phyloP scores from a whole-genome alignment of 2,888 invertebrate genomes.

The Euzophera pinguis region DNA sequence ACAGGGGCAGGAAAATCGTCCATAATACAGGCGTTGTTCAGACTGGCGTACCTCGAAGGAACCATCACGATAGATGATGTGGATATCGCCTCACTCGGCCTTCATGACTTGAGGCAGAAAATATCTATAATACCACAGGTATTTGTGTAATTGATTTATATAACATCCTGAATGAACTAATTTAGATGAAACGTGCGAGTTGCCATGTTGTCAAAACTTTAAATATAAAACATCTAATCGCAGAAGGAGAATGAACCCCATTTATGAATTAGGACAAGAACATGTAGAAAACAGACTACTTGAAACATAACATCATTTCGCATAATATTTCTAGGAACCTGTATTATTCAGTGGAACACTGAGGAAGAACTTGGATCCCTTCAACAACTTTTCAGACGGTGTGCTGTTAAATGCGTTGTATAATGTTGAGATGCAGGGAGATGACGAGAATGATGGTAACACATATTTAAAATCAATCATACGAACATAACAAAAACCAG shows the following conservation, averaged over 20 bases:
- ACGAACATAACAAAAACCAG: background rate
- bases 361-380: conserved; percentile 89
- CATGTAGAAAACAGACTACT: no score
- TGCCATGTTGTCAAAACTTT: no score
- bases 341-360: conserved; percentile 91
- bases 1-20: conserved; percentile 86
- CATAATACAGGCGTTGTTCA: conserved; percentile 83
- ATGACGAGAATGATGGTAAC: conserved; percentile 35
- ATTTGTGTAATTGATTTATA: conserved; percentile 4
- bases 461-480: no score
- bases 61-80: conserved; percentile 85
- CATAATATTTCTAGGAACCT: conserved; percentile 81
- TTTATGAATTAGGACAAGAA: no score
- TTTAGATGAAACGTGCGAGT: no score
- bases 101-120: conserved; percentile 80
- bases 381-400: conserved; percentile 85
- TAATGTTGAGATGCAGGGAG: conserved; percentile 77
- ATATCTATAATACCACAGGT: conserved; percentile 83
- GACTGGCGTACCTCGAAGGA: conserved; percentile 83
- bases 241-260: no score
- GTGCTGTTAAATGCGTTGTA: conserved; percentile 88
- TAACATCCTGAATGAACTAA: no score
- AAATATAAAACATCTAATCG: no score
- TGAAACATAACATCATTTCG: background rate
- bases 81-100: conserved; percentile 77